These are phyloP conservation scores for Myiopsitta monachus DNA, from an alignment of 2,113 vertebrate genomes.

Conservation along the genomic window DNA sequence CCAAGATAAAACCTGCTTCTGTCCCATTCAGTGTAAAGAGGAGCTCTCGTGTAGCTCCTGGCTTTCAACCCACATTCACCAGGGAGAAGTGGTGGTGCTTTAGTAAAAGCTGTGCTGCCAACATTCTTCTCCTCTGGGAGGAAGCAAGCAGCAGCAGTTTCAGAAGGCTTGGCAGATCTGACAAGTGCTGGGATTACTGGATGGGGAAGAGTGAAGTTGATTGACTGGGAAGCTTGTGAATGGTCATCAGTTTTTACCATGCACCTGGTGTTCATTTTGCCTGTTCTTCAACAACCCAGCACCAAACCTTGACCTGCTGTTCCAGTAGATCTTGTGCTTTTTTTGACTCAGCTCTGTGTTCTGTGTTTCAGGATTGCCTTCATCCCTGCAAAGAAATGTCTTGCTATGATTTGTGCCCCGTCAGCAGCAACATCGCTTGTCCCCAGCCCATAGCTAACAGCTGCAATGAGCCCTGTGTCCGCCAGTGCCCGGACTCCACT, in stretches of 20 bases:
- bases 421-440: background rate
- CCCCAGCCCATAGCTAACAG: slow-evolving; percentile 31
- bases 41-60: background rate
- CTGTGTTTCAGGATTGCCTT: background rate
- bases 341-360: background rate
- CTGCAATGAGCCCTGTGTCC: background rate
- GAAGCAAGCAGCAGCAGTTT: background rate
- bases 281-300: background rate
- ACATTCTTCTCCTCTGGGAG: background rate
- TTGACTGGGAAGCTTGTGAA: background rate
- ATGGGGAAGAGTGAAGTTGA: background rate
- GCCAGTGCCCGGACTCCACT: background rate
- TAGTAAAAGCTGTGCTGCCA: background rate
- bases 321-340: accelerated
- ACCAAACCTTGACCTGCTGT: background rate
- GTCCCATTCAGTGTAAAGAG: accelerated
- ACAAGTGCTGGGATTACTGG: background rate
- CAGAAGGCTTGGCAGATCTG: background rate
- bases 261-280: accelerated
- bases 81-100: background rate
- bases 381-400: background rate
- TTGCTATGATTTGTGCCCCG: slow-evolving; percentile 31
- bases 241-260: background rate
- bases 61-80: background rate
- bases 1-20: background rate